These are phyloP conservation scores for Acanthopleura granulata DNA, from an alignment of 2,888 invertebrate species.

Conservation along the genomic window DNA sequence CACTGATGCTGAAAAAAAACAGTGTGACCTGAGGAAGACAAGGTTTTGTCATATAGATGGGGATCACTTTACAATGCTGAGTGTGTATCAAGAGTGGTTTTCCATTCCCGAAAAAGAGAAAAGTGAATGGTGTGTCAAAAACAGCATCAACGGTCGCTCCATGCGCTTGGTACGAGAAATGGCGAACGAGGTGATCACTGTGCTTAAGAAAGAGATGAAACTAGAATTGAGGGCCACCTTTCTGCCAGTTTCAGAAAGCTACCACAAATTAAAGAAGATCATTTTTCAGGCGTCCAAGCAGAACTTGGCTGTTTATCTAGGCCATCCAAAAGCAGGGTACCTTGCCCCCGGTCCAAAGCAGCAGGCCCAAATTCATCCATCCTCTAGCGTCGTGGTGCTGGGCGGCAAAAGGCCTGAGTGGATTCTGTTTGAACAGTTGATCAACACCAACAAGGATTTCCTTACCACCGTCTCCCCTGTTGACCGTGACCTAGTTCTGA, in stretches of 20 bases:
- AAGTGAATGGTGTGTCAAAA: constrained; percentile 59
- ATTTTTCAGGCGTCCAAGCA: constrained; percentile 46
- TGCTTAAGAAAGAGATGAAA: constrained; percentile 44
- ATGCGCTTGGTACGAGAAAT: constrained; percentile 51
- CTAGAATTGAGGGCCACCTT: constrained; percentile 35
- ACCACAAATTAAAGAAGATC: constrained; percentile 31
- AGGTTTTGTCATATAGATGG: constrained; percentile 56
- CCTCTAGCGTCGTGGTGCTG: constrained; percentile 46
- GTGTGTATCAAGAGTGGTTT: constrained; percentile 56
- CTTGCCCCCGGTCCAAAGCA: constrained; percentile 36
- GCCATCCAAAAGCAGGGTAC: constrained; percentile 56
- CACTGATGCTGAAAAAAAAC: constrained; percentile 47
- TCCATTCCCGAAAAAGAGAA: constrained; percentile 44
- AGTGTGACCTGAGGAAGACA: constrained; percentile 50
- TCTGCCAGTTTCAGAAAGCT: constrained; percentile 10
- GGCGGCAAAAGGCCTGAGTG: constrained; percentile 50
- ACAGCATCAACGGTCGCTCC: constrained; percentile 64
- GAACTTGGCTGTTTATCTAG: constrained; percentile 53
- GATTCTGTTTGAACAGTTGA: constrained; percentile 52
- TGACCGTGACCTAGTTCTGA: constrained; percentile 40
- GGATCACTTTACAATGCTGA: constrained; percentile 56
- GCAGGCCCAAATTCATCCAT: constrained; percentile 56
- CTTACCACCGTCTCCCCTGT: constrained; percentile 54
- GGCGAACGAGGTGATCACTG: constrained; percentile 44
- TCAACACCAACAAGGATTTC: constrained; percentile 53